Conservation (phyloP, 2,797 vertebrate genomes). For the Manis crassicaudata region DNA sequence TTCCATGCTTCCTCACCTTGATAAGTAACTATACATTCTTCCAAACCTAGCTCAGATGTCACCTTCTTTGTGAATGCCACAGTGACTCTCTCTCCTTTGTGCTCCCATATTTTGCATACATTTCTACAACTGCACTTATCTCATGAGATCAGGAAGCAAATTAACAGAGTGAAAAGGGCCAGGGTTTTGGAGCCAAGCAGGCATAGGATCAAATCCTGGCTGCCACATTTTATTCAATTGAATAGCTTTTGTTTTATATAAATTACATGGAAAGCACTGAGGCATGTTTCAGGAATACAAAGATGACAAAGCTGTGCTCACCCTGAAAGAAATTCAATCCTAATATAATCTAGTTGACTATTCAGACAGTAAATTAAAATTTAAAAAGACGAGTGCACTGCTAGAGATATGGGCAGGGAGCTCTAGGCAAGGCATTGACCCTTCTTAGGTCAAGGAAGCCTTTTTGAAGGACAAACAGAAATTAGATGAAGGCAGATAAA, state of each 20-base stretch:
- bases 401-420: neutral
- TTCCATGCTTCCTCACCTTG: neutral
- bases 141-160: neutral
- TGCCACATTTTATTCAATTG: neutral
- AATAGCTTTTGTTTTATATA: neutral
- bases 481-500: neutral
- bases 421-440: neutral
- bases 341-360: neutral
- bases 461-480: slow-evolving; percentile 30
- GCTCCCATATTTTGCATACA: neutral
- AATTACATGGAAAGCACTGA: neutral
- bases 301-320: neutral
- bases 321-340: neutral
- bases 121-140: neutral
- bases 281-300: neutral
- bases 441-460: neutral
- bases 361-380: slow-evolving; percentile 18
- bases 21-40: neutral
- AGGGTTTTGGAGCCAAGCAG: neutral
- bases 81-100: neutral
- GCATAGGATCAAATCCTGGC: neutral
- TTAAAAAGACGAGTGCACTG: neutral
- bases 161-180: neutral
- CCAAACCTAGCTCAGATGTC: neutral
- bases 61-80: neutral